phyloP scores from a whole-genome alignment of 23 tunicate species.

The Phallusia fumigata region DNA sequence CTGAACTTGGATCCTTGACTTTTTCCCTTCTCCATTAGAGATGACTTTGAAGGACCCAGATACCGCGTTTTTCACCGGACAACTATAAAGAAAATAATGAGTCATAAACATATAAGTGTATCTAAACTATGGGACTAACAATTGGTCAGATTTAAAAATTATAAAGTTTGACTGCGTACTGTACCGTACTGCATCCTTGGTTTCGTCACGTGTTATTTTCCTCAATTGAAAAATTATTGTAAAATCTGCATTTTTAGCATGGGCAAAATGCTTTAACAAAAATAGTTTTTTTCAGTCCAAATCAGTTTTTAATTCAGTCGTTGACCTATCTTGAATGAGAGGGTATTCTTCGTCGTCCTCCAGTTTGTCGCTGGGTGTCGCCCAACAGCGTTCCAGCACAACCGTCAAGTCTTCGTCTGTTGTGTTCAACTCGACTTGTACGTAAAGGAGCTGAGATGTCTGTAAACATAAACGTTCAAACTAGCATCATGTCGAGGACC shows the following conservation, averaged over 20 bases:
- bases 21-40: constrained; percentile 5
- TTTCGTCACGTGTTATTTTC: too few relatives aligned
- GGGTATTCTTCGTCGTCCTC: constrained; percentile 15
- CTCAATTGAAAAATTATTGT: too few relatives aligned
- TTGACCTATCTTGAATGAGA: constrained; percentile 17
- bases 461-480: background rate
- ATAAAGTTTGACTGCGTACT: too few relatives aligned
- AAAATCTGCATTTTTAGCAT: too few relatives aligned
- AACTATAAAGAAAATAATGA: background rate
- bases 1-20: constrained; percentile 19
- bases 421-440: constrained; percentile 22
- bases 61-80: background rate
- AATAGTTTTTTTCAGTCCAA: too few relatives aligned
- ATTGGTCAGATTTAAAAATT: too few relatives aligned
- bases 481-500: too few relatives aligned
- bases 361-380: constrained; percentile 18
- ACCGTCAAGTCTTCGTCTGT: constrained; percentile 8
- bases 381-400: constrained; percentile 35
- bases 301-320: background rate
- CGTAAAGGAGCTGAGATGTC: background rate
- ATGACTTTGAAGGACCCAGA: background rate
- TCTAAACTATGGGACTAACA: too few relatives aligned
- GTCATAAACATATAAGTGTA: too few relatives aligned
- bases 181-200: too few relatives aligned
- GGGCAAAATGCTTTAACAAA: too few relatives aligned